A percentile compares a stretch with the other conserved stretches of the same genome.
Conservation (phyloP, 2,888 invertebrate genomes). For the Tipula confusa region DNA sequence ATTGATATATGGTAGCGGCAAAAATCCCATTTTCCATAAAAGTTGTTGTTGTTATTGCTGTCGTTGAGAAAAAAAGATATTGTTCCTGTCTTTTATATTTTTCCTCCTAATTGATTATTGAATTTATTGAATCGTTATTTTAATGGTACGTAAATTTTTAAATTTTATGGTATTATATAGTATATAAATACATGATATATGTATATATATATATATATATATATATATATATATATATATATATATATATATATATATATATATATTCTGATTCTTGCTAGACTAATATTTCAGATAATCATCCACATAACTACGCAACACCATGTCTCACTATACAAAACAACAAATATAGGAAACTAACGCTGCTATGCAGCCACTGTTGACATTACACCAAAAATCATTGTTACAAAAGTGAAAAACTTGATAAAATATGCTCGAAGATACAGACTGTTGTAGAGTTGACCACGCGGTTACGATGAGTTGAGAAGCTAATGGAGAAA, state of each 20-base stretch:
- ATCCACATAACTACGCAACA: too few relatives aligned
- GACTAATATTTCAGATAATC: too few relatives aligned
- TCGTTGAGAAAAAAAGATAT: not conserved
- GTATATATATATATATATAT: not conserved
- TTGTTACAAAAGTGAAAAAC: too few relatives aligned
- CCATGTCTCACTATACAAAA: too few relatives aligned
- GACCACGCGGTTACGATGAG: too few relatives aligned
- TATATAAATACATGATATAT: not conserved
- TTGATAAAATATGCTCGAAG: too few relatives aligned
- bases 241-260: not conserved
- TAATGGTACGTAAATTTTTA: slow-evolving; percentile 27
- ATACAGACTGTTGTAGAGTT: too few relatives aligned
- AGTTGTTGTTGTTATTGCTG: not conserved
- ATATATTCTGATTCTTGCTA: too few relatives aligned
- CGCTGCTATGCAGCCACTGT: too few relatives aligned
- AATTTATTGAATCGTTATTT: slow-evolving; percentile 29
- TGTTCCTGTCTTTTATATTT: slow-evolving; percentile 29
- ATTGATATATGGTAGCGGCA: not conserved
- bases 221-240: not conserved
- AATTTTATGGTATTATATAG: not conserved
- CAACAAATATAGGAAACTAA: too few relatives aligned
- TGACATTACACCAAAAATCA: too few relatives aligned
- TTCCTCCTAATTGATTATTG: slow-evolving; percentile 30
- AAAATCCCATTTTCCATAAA: not conserved
- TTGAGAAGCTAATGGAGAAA: too few relatives aligned